Evolutionary conservation across 2,888 invertebrate genomes (phyloP).

Genomic region (Thera britannica): DNA sequence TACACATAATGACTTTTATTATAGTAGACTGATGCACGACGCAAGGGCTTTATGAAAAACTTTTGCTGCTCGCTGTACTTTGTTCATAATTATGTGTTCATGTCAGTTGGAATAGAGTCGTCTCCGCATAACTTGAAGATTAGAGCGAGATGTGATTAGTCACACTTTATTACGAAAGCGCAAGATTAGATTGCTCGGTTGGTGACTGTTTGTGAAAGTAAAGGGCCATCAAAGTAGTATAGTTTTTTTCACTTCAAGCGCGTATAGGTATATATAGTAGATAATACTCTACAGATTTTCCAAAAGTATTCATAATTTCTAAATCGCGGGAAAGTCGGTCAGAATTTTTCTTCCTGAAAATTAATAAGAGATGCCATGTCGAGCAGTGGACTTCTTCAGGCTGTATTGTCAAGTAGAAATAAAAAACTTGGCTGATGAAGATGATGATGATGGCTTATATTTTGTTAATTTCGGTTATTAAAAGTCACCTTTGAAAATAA

Average conservation of each 20-base stretch:
- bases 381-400: too few species aligned
- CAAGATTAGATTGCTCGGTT: slow-evolving; percentile 30
- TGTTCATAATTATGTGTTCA: slow-evolving; percentile 69
- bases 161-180: slow-evolving; percentile 40
- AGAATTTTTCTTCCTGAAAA: too few species aligned
- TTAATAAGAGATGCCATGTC: too few species aligned
- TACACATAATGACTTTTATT: slow-evolving; percentile 3
- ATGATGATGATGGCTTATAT: too few species aligned
- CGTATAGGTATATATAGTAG: neutral
- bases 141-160: slow-evolving; percentile 46
- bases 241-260: neutral
- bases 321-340: too few species aligned
- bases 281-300: neutral
- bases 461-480: too few species aligned
- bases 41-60: neutral
- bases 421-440: too few species aligned
- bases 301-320: too few species aligned
- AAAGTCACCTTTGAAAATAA: neutral
- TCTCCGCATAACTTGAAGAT: slow-evolving; percentile 53
- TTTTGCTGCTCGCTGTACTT: slow-evolving; percentile 46
- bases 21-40: neutral
- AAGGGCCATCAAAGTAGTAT: neutral
- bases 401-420: too few species aligned
- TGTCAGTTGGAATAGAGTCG: slow-evolving; percentile 50
- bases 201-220: slow-evolving; percentile 28